Conservation (phyloP, 2,888 invertebrate species). For the Epinotia demarniana region DNA sequence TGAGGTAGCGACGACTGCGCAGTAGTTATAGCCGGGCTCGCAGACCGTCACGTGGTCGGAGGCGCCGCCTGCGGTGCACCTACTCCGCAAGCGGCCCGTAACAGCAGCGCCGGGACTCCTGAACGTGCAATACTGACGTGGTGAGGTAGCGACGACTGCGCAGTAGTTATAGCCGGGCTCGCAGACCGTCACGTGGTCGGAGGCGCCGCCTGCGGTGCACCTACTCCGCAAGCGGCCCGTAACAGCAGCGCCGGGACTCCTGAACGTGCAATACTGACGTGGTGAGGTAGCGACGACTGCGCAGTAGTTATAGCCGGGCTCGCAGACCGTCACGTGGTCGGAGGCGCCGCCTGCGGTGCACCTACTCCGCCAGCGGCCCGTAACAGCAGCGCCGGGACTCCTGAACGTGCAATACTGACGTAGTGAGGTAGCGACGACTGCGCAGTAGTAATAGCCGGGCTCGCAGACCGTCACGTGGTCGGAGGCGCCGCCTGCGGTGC, state of each 20-base stretch:
- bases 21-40: conserved; percentile 69
- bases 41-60: conserved; percentile 62
- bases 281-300: conserved; percentile 73
- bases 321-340: conserved; percentile 64
- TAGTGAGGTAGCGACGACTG: conserved; percentile 71
- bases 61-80: conserved; percentile 71
- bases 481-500: conserved; percentile 67
- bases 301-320: conserved; percentile 68
- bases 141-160: conserved; percentile 71
- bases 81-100: conserved; percentile 80
- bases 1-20: conserved; percentile 72
- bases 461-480: conserved; percentile 67
- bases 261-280: conserved; percentile 58
- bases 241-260: no score
- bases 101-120: conserved; percentile 67
- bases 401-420: conserved; percentile 58
- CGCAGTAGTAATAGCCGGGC: conserved; percentile 69
- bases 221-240: no score
- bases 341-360: conserved; percentile 51
- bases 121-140: conserved; percentile 61
- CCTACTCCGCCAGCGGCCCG: conserved; percentile 74
- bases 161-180: conserved; percentile 70
- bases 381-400: conserved; percentile 72
- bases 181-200: conserved; percentile 62
- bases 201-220: conserved; percentile 50